Evolutionary conservation across 2,797 vertebrate genomes (phyloP).

Genomic region (Synaphobranchus kaupii): DNA sequence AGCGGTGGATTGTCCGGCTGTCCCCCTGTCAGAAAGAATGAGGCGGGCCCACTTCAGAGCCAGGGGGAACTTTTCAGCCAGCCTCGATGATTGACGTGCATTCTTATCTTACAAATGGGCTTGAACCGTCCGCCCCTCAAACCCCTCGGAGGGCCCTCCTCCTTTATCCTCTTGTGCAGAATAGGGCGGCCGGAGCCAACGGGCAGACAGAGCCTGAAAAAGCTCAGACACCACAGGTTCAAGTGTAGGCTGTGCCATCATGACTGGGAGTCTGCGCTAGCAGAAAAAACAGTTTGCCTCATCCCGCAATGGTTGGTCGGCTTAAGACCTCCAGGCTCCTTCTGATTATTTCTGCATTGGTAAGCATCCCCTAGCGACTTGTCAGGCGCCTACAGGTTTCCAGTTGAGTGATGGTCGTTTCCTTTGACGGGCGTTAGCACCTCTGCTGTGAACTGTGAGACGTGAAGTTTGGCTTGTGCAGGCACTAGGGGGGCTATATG

Average conservation of each 20-base stretch:
- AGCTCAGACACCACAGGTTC: background rate
- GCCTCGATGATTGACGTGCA: background rate
- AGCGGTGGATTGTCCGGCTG: background rate
- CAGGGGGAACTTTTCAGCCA: background rate
- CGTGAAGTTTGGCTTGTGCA: no score
- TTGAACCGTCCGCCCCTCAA: background rate
- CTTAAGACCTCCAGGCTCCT: background rate
- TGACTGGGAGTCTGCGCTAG: background rate
- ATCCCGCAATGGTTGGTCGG: background rate
- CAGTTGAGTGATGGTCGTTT: background rate
- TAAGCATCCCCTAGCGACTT: background rate
- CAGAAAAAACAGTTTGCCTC: background rate
- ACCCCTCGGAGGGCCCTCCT: background rate
- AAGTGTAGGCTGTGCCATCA: background rate
- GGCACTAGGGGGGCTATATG: background rate
- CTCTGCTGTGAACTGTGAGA: background rate
- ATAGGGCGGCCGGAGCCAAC: background rate
- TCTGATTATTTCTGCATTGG: background rate
- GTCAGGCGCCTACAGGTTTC: background rate
- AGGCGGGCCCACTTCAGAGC: background rate
- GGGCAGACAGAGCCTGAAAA: background rate
- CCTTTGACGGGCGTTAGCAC: background rate
- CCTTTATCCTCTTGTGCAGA: background rate
- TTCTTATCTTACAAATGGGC: background rate
- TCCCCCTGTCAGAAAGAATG: background rate